Conservation (phyloP, 2,888 invertebrate species). For the Drosophila rubida region DNA sequence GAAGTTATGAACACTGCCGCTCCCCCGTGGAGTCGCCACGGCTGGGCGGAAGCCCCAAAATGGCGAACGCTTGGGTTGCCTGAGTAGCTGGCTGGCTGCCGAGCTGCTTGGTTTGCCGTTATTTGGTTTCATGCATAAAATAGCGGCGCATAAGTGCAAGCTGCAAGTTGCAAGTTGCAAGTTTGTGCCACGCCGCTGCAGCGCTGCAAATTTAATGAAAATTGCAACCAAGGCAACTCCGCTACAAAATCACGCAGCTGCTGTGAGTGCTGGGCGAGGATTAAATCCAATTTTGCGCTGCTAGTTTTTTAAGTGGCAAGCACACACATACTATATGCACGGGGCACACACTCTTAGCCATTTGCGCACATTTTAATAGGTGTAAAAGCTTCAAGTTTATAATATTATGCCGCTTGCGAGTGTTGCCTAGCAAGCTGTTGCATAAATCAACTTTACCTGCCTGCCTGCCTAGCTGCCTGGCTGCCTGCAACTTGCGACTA, state of each 20-base stretch:
- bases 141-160: slow-evolving; percentile 70
- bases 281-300: slow-evolving; percentile 73
- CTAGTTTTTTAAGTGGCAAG: slow-evolving; percentile 68
- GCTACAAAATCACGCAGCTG: no score
- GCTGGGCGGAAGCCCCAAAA: slow-evolving; percentile 53
- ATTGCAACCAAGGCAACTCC: slow-evolving; percentile 48
- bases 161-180: slow-evolving; percentile 43
- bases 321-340: slow-evolving; percentile 13
- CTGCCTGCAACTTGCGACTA: slow-evolving; percentile 18
- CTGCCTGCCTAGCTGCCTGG: background rate
- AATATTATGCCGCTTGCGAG: slow-evolving; percentile 65
- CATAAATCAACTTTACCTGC: slow-evolving; percentile 71
- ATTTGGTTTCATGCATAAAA: slow-evolving; percentile 80
- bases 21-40: slow-evolving; percentile 18
- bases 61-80: slow-evolving; percentile 21
- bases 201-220: slow-evolving; percentile 71
- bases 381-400: slow-evolving; percentile 71
- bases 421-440: slow-evolving; percentile 68
- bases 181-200: slow-evolving; percentile 42
- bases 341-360: slow-evolving; percentile 22
- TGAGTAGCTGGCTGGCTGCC: background rate
- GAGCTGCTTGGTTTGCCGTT: slow-evolving; percentile 39
- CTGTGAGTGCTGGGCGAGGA: slow-evolving; percentile 33
- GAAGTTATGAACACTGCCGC: slow-evolving; percentile 57
- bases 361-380: slow-evolving; percentile 67